These are phyloP conservation scores for Trichomycterus rosablanca DNA, from an alignment of 2,113 vertebrate genomes.

Conservation along the genomic window DNA sequence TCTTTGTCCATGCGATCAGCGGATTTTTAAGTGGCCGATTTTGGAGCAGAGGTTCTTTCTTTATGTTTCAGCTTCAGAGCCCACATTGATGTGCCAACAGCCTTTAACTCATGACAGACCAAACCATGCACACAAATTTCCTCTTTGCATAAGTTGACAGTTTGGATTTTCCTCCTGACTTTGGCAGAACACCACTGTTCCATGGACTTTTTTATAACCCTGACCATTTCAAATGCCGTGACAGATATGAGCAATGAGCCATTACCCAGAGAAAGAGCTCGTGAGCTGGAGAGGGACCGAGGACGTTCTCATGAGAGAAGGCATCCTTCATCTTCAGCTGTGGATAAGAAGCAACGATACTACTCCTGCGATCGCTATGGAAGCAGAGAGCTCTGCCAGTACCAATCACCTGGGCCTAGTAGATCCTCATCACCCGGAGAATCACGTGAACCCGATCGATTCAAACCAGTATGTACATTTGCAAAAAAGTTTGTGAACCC, in stretches of 20 bases:
- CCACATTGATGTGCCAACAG: too few species aligned
- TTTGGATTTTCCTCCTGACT: too few species aligned
- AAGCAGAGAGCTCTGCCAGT: conserved; percentile 75
- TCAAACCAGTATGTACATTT: conserved; percentile 73
- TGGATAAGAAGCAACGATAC: conserved; percentile 85
- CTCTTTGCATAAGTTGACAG: too few species aligned
- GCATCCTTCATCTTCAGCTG: conserved; percentile 80
- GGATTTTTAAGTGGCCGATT: too few species aligned
- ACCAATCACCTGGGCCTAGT: conserved; percentile 78
- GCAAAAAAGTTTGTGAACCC: too few species aligned
- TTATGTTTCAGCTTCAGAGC: too few species aligned
- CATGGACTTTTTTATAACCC: too few species aligned
- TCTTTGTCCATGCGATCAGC: too few species aligned
- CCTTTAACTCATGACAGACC: too few species aligned
- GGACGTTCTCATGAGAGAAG: conserved; percentile 89
- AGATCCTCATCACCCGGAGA: conserved; percentile 81
- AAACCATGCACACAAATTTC: too few species aligned
- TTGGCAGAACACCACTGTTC: too few species aligned
- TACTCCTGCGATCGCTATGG: conserved; percentile 93
- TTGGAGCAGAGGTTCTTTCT: too few species aligned
- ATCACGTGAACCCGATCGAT: conserved; percentile 66
- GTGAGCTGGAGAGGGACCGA: conserved; percentile 83
- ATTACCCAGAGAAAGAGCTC: conserved; percentile 69
- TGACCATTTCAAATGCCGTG: conserved; percentile 40
- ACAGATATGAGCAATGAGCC: conserved; percentile 57